Evolutionary conservation across 2,113 vertebrate species (phyloP), one percentile per base, ranked within the genome.

Genomic region (Colistium nudipinnis): DNA sequence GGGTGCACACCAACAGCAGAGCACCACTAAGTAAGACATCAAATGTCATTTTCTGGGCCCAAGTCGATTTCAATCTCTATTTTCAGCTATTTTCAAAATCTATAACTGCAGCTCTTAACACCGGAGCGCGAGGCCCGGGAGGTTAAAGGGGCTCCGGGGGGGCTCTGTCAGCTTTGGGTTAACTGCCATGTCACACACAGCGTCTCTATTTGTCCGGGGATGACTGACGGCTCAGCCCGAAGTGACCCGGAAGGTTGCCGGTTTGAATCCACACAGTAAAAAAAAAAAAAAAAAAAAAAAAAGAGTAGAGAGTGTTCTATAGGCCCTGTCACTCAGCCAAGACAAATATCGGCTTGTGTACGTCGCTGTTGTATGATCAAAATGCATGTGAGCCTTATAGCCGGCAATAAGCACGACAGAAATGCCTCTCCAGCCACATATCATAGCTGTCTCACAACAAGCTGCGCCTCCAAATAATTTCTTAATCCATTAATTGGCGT

Each of bases 401-500:
- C 63, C 66, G 62, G 76, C 68, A 87, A 78, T 61, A 71, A 80
- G 25, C 62, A 51, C 71, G 56, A 77, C 55, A 80, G 67, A 76
- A 70, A 78, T 49, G 83, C 80, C 66, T 88, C 81, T 86, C 60
- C 73, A 83, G 83, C 85, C 83, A 59, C 69, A 54, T 89, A 89
- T 89, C 89, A 89, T 90, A 68, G 78, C 85, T 85, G 80, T 86
- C 86, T 90, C 78, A 81, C 86, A 85, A 84, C 80, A 86, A 83
- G 79, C 67, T 75, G 81, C 54, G 72, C 78, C 85, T 88, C 84
- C 76, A 88, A 89, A 89, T 89, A 81, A 88, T 90, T 90, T 91
- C 83, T 88, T 91, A 91, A 91, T 91, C 85, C 84, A 91, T 91
- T 91, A 91, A 91, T 91, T 91, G 90, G 77, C 73, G 76, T 90